Conservation (phyloP, 30 jellyfish, hydroid and myxozoan species). For the Catostylus mosaicus region DNA sequence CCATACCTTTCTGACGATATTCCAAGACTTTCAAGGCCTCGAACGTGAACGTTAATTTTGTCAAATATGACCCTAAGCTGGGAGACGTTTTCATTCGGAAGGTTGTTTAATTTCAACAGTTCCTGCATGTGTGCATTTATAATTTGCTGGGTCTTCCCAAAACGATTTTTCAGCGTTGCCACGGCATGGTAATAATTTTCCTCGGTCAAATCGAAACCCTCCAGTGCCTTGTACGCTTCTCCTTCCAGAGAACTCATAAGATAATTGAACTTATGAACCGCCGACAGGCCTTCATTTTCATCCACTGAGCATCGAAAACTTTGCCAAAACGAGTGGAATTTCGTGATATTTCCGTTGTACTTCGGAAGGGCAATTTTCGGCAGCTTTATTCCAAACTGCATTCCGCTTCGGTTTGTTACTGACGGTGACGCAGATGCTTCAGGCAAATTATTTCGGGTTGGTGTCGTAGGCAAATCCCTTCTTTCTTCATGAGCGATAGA, state of each 20-base stretch:
- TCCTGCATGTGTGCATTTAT: slow-evolving; percentile 42
- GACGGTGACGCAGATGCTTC: neutral
- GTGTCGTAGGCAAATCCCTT: neutral
- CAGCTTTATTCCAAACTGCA: slow-evolving; percentile 25
- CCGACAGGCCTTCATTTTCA: slow-evolving; percentile 1
- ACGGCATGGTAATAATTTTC: slow-evolving; percentile 36
- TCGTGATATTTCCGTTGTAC: slow-evolving; percentile 34
- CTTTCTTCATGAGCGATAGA: neutral
- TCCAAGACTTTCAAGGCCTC: slow-evolving; percentile 25
- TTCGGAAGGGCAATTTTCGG: slow-evolving; percentile 33
- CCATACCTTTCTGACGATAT: slow-evolving; percentile 41
- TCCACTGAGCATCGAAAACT: slow-evolving; percentile 12
- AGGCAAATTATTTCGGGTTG: neutral
- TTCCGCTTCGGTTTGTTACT: neutral
- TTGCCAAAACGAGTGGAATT: slow-evolving; percentile 32
- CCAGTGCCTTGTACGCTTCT: slow-evolving; percentile 32
- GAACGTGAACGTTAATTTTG: slow-evolving; percentile 29
- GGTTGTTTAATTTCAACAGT: slow-evolving; percentile 8
- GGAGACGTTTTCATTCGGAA: slow-evolving; percentile 27
- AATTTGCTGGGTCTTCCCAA: slow-evolving; percentile 16
- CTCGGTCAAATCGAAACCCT: slow-evolving; percentile 13
- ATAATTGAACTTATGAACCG: slow-evolving; percentile 21
- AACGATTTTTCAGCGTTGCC: slow-evolving; percentile 10
- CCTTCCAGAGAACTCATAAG: slow-evolving; percentile 48
- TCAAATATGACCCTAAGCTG: slow-evolving; percentile 21